A percentile compares a stretch with the other conserved stretches of the same genome.
Evolutionary conservation across 1,140 invertebrate species (phyloP).

Genomic region (Aporrectodea caliginosa): DNA sequence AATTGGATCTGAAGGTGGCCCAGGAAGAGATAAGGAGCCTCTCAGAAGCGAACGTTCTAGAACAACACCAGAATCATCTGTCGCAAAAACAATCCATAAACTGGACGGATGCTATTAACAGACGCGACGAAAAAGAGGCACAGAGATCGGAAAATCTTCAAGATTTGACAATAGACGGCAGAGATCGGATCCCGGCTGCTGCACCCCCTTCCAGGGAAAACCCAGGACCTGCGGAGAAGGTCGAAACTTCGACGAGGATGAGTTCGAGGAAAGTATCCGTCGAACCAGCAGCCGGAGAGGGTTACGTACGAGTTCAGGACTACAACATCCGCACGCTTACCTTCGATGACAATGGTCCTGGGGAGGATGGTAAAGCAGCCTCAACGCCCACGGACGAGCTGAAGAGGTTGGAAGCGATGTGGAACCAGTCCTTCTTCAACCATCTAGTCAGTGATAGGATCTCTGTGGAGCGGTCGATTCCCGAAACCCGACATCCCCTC

Average conservation of each 20-base stretch:
- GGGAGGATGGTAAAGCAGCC: not conserved
- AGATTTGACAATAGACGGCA: too few species aligned
- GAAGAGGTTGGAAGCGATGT: not conserved
- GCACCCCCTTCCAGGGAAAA: too few species aligned
- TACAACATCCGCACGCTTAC: slow-evolving; percentile 3
- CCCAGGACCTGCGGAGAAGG: not conserved
- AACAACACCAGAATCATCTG: too few species aligned
- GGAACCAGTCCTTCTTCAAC: slow-evolving; percentile 67
- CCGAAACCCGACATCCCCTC: slow-evolving; percentile 74
- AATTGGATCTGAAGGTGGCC: too few species aligned
- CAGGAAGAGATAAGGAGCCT: too few species aligned
- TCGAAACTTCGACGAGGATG: not conserved
- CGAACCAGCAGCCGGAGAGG: not conserved
- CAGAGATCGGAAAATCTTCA: too few species aligned
- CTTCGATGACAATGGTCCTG: not conserved
- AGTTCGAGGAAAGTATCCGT: too few species aligned
- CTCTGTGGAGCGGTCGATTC: slow-evolving; percentile 83
- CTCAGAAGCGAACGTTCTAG: too few species aligned
- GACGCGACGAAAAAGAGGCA: too few species aligned
- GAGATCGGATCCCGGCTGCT: too few species aligned
- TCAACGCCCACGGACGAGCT: not conserved
- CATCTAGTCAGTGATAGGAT: slow-evolving; percentile 97
- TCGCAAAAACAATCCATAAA: too few species aligned
- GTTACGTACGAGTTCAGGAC: not conserved
- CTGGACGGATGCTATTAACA: too few species aligned